phyloP scores from a whole-genome alignment of 2,113 vertebrate species.

The Vidua macroura region DNA sequence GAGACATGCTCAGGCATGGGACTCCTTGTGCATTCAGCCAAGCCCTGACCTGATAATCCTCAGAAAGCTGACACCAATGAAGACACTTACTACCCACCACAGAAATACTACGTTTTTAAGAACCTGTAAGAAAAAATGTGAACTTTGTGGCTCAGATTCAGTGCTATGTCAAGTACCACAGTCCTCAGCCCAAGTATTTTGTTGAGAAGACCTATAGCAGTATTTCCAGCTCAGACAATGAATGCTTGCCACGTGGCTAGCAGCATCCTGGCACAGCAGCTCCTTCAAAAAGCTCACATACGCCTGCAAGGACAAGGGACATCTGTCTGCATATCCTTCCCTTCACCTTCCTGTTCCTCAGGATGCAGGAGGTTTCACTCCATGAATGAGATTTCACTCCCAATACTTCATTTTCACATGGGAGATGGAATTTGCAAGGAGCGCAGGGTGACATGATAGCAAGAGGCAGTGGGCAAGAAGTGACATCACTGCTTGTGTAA shows the following conservation, averaged over 20 bases:
- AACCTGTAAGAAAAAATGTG: neutral
- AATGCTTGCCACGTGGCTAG: rapidly evolving
- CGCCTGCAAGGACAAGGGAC: neutral
- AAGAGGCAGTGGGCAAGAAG: neutral
- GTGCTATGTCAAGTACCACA: neutral
- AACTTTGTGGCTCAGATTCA: neutral
- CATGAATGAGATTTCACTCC: too few species aligned
- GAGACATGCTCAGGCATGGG: rapidly evolving
- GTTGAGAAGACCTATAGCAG: neutral
- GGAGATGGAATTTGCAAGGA: neutral
- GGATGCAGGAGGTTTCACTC: neutral
- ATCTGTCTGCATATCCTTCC: neutral
- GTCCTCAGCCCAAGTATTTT: neutral
- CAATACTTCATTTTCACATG: neutral
- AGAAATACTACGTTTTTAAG: neutral
- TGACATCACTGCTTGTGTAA: neutral
- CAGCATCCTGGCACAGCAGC: neutral
- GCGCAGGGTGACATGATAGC: rapidly evolving
- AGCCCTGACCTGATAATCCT: neutral
- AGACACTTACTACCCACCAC: neutral
- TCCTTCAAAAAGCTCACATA: neutral
- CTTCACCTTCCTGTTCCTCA: neutral
- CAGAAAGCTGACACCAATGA: neutral
- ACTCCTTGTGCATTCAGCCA: neutral
- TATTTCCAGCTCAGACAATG: neutral